A percentile compares a stretch with the other conserved stretches of the same genome.
Conservation (phyloP, 2,888 invertebrate genomes). For the Metacarcinus magister region DNA sequence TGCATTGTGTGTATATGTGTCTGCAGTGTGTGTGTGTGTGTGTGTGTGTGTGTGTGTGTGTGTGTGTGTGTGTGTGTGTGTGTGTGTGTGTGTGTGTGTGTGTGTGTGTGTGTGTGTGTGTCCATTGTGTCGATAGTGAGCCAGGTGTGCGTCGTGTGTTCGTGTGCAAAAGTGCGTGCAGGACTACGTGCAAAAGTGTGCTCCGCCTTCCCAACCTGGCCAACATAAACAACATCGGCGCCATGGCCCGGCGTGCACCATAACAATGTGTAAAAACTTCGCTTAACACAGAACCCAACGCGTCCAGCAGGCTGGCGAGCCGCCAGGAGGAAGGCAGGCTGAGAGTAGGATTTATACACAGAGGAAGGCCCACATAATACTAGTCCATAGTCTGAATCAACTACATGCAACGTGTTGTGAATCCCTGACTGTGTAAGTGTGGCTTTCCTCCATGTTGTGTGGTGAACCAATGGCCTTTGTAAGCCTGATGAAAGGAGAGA, state of each 20-base stretch:
- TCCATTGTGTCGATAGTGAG: neutral
- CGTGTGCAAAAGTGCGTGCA: neutral
- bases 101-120: neutral
- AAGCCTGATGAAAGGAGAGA: neutral
- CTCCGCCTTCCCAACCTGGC: neutral
- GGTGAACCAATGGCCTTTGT: neutral
- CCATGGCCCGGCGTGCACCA: neutral
- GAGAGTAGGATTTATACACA: neutral
- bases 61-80: neutral
- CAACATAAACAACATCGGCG: neutral
- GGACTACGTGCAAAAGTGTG: neutral
- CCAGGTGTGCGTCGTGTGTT: neutral
- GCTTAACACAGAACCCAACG: neutral
- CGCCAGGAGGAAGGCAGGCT: neutral
- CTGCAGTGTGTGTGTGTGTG: neutral
- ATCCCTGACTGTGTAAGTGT: neutral
- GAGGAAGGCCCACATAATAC: neutral
- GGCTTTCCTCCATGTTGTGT: neutral
- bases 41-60: neutral
- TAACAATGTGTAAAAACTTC: neutral
- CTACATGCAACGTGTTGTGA: neutral
- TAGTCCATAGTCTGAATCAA: neutral
- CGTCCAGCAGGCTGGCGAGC: neutral
- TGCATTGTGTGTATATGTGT: neutral
- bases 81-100: conserved; percentile 12